Percentiles rank a stretch among this genome's conserved stretches.
Conservation (phyloP, 2,797 vertebrate species). For the Falco concolor region DNA sequence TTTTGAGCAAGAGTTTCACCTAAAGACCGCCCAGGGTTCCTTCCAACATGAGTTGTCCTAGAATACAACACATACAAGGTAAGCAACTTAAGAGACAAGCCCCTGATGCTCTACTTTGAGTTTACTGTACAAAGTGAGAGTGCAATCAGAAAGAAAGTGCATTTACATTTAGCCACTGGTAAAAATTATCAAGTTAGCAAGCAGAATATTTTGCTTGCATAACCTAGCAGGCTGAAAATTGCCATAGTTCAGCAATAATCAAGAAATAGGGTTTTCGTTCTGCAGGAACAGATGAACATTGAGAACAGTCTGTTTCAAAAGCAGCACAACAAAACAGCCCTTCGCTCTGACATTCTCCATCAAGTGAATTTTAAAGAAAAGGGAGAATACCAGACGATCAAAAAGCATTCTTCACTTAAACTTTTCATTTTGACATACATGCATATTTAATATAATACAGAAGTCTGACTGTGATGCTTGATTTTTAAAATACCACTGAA, state of each 20-base stretch:
- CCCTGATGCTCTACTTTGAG: neutral
- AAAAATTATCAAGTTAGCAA: neutral
- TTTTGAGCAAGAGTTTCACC: neutral
- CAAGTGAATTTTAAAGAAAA: neutral
- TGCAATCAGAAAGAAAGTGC: neutral
- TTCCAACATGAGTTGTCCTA: neutral
- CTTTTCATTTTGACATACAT: slow-evolving; percentile 36
- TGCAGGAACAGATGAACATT: neutral
- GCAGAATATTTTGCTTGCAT: neutral
- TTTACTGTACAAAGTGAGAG: neutral
- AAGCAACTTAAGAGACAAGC: neutral
- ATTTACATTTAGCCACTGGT: neutral
- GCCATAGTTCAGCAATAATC: neutral
- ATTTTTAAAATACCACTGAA: slow-evolving; percentile 30
- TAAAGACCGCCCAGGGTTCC: neutral
- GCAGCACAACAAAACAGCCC: neutral
- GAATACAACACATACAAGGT: neutral
- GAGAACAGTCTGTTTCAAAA: neutral
- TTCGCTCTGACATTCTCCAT: neutral
- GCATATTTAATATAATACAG: slow-evolving; percentile 29
- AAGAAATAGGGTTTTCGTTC: neutral
- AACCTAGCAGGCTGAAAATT: neutral
- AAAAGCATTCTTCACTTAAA: neutral
- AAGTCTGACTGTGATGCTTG: neutral
- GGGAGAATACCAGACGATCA: neutral